Percentiles rank a stretch among this genome's conserved stretches.
phyloP scores from a whole-genome alignment of 2,113 vertebrate species.

The Ceratotherium simum region DNA sequence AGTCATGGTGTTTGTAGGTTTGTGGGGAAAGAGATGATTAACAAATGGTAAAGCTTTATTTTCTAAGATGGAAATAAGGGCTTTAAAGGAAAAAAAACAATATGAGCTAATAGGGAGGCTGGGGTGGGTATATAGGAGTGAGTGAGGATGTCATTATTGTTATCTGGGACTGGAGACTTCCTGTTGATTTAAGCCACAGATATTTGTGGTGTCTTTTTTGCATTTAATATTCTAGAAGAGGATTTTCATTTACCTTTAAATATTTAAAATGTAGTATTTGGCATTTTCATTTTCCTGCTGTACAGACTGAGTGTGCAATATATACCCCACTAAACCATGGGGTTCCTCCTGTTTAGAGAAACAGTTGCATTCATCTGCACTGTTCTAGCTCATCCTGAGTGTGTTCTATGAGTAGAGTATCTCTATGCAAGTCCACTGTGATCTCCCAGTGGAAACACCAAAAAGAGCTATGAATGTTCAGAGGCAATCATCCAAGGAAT shows the following conservation, averaged over 20 bases:
- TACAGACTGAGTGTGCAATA: neutral
- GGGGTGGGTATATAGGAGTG: neutral
- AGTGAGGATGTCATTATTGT: neutral
- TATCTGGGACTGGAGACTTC: neutral
- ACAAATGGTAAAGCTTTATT: neutral
- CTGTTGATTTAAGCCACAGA: neutral
- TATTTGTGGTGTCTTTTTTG: neutral
- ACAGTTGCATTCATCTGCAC: neutral
- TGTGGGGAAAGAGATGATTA: neutral
- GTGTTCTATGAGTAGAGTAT: neutral
- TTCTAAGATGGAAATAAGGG: neutral
- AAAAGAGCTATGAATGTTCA: neutral
- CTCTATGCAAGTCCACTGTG: neutral
- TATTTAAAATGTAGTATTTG: neutral
- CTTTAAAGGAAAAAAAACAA: neutral
- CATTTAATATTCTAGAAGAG: neutral
- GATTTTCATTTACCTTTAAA: neutral
- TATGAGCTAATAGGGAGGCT: neutral
- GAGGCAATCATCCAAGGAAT: neutral
- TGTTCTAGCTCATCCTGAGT: neutral
- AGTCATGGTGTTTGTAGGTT: neutral
- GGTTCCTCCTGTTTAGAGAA: neutral
- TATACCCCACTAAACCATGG: neutral
- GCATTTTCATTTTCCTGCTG: neutral
- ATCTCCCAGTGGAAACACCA: neutral